Percentiles rank a stretch among this genome's conserved stretches.
Evolutionary conservation across 2,888 invertebrate species (phyloP).

Genomic region (Lapara coniferarum): DNA sequence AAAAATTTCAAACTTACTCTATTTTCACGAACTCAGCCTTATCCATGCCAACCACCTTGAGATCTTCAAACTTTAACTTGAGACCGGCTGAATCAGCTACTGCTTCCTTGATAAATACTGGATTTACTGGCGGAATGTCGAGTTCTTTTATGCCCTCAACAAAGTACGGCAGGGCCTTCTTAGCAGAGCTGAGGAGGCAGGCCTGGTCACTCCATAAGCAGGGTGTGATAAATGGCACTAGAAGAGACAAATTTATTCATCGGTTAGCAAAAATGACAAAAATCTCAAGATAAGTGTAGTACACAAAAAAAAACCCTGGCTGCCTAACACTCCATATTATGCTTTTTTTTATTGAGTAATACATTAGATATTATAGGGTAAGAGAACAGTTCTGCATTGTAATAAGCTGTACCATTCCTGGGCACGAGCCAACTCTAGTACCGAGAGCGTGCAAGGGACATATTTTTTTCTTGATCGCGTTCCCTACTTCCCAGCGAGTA

Average conservation of each 20-base stretch:
- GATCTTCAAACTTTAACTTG: conserved; percentile 41
- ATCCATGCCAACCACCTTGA: conserved; percentile 37
- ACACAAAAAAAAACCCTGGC: no score
- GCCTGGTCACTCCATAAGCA: conserved; percentile 43
- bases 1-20: conserved; percentile 44
- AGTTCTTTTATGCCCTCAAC: conserved; percentile 41
- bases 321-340: no score
- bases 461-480: no score
- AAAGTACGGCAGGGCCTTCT: conserved; percentile 40
- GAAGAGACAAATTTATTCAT: background rate
- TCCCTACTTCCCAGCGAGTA: no score
- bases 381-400: no score
- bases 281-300: no score
- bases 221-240: conserved; percentile 49
- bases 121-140: conserved; percentile 41
- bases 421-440: no score
- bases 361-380: no score
- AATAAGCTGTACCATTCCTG: no score
- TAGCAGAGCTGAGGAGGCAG: conserved; percentile 43
- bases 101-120: conserved; percentile 40
- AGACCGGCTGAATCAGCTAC: conserved; percentile 40
- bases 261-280: no score
- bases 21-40: conserved; percentile 43
- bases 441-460: no score
- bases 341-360: no score